These are phyloP conservation scores for Ammodytes dubius DNA, from an alignment of 2,113 vertebrate genomes.

Conservation along the genomic window DNA sequence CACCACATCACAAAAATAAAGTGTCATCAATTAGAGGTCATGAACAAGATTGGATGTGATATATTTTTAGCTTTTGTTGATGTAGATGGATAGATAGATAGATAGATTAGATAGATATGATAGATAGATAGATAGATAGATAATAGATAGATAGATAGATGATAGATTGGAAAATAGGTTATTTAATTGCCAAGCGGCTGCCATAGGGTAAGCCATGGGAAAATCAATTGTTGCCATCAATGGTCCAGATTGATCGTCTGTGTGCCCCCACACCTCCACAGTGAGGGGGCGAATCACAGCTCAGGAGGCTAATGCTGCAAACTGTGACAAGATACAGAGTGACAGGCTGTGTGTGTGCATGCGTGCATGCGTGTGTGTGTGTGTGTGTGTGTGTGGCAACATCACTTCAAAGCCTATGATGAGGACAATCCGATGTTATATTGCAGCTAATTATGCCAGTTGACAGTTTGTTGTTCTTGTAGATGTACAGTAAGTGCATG, in stretches of 20 bases:
- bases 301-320: neutral
- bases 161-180: slow-evolving; percentile 4
- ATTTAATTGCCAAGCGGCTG: slow-evolving; percentile 38
- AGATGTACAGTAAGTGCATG: neutral
- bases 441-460: neutral
- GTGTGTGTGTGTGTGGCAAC: neutral
- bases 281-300: slow-evolving; percentile 3
- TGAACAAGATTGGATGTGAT: slow-evolving; percentile 3
- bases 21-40: slow-evolving; percentile 52
- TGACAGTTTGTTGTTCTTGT: neutral
- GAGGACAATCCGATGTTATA: neutral
- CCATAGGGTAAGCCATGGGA: neutral
- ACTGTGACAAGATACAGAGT: slow-evolving; percentile 13
- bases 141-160: slow-evolving; percentile 1
- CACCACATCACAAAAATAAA: slow-evolving; percentile 1
- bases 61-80: slow-evolving; percentile 52
- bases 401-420: neutral
- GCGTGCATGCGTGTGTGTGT: neutral
- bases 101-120: slow-evolving; percentile 6
- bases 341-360: slow-evolving; percentile 4
- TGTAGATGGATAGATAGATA: neutral
- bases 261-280: slow-evolving; percentile 53
- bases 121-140: neutral
- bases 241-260: slow-evolving; percentile 59
- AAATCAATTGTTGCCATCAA: slow-evolving; percentile 63